phyloP scores from a whole-genome alignment of 2,888 invertebrate species.

The Drosophila ustulata region DNA sequence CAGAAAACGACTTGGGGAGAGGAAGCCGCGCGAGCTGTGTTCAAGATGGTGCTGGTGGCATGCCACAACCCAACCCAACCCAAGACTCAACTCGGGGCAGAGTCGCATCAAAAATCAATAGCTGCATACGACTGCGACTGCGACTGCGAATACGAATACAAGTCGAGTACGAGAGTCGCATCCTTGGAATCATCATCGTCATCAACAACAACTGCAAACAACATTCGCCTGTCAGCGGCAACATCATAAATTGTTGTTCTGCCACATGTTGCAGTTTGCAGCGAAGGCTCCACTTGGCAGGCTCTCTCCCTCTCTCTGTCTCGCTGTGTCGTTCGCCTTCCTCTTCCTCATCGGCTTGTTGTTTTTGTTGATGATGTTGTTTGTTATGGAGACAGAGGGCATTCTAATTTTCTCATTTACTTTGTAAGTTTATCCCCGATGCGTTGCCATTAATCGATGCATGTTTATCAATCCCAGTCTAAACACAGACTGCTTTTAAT shows the following conservation, averaged over 20 bases:
- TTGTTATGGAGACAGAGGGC: conserved; percentile 35
- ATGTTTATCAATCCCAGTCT: conserved; percentile 14
- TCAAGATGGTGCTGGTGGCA: conserved; percentile 26
- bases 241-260: conserved; percentile 84
- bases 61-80: conserved; percentile 21
- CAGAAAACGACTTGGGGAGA: conserved; percentile 20
- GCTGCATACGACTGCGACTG: conserved; percentile 19
- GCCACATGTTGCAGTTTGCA: conserved; percentile 74
- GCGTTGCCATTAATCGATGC: conserved; percentile 35
- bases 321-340: not conserved
- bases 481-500: conserved; percentile 32
- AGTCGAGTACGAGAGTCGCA: conserved; percentile 41
- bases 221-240: conserved; percentile 83
- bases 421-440: conserved; percentile 40
- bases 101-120: conserved; percentile 62
- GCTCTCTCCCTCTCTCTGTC: conserved; percentile 29
- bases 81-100: conserved; percentile 19
- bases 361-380: conserved; percentile 36
- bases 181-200: conserved; percentile 78
- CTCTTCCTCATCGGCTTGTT: conserved; percentile 21
- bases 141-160: conserved; percentile 3
- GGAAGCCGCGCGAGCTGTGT: conserved; percentile 17
- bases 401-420: conserved; percentile 47
- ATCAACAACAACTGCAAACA: conserved; percentile 81
- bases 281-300: conserved; percentile 18